These are phyloP conservation scores for Zaprionus capensis DNA, from an alignment of 1,140 invertebrate genomes.

Conservation along the genomic window DNA sequence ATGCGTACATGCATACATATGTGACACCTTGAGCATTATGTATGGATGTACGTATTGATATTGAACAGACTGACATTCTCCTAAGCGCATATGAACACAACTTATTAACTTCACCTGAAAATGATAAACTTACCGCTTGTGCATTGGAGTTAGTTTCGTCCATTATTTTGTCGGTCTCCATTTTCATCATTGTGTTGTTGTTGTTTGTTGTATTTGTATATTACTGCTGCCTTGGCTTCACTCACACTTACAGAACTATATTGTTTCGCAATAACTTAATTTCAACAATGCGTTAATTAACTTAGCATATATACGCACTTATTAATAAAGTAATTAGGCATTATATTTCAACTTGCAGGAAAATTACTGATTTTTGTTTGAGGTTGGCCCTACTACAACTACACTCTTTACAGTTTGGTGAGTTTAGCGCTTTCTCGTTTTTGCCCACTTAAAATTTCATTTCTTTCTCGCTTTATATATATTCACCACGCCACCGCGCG, in stretches of 20 bases:
- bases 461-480: conserved; percentile 53
- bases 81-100: conserved; percentile 10
- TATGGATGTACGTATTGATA: conserved; percentile 40
- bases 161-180: conserved; percentile 86
- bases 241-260: conserved; percentile 36
- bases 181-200: conserved; percentile 84
- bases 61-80: conserved; percentile 10
- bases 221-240: conserved; percentile 26
- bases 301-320: conserved; percentile 28
- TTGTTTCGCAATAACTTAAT: conserved; percentile 47
- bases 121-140: conserved; percentile 75
- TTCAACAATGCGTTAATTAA: conserved; percentile 25
- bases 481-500: conserved; percentile 53
- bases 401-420: conserved; percentile 52
- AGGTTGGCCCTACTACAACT: conserved; percentile 51
- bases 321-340: conserved; percentile 29
- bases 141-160: conserved; percentile 85
- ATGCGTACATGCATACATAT: conserved; percentile 19
- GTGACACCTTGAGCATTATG: conserved; percentile 72
- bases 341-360: conserved; percentile 39
- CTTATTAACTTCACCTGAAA: conserved; percentile 24
- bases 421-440: conserved; percentile 58
- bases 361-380: conserved; percentile 44
- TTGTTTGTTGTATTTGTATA: conserved; percentile 66
- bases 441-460: conserved; percentile 50